Conservation (phyloP, 2,888 invertebrate genomes). For the Perdita meconis region DNA sequence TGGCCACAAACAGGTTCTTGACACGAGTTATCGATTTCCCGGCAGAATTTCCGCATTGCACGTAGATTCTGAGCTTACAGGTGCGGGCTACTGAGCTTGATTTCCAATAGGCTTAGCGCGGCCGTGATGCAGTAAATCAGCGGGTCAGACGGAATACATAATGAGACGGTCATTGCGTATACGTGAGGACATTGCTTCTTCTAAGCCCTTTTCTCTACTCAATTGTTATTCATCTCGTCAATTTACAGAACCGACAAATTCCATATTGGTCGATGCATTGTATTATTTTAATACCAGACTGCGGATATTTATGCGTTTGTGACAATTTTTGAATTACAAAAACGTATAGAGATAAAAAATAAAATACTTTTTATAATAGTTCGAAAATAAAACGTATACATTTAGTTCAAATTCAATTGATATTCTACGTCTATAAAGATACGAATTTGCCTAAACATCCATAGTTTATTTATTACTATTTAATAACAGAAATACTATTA, state of each 20-base stretch:
- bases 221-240: neutral
- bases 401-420: no score
- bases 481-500: no score
- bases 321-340: no score
- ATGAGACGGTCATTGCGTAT: slow-evolving; percentile 29
- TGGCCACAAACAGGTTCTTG: slow-evolving; percentile 56
- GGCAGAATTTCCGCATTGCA: slow-evolving; percentile 59
- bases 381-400: no score
- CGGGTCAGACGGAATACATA: slow-evolving; percentile 47
- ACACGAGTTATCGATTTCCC: slow-evolving; percentile 64
- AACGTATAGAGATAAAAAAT: no score
- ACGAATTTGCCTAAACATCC: no score
- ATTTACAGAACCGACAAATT: no score
- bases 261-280: neutral
- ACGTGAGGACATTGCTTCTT: neutral
- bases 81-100: slow-evolving; percentile 55
- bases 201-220: neutral
- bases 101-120: slow-evolving; percentile 60
- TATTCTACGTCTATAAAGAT: no score
- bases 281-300: no score
- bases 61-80: slow-evolving; percentile 65
- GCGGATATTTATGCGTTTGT: no score
- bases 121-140: slow-evolving; percentile 46
- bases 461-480: no score
- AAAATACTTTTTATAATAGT: no score